Base-by-base conservation (phyloP, 1,140 invertebrate genomes). In the Drosophila biarmipes region DNA sequence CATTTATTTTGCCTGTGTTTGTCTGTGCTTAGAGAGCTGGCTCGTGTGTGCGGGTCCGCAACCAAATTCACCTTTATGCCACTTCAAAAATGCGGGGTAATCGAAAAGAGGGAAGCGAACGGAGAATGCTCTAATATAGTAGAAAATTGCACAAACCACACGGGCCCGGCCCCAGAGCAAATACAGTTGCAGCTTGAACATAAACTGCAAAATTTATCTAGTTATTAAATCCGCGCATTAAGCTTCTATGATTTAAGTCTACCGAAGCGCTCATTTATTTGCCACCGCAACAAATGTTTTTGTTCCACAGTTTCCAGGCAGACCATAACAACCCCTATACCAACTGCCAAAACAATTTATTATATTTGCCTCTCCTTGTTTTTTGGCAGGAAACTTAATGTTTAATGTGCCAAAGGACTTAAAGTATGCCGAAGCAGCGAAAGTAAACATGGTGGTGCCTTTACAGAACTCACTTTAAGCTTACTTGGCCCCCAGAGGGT, bases 1-100 rank as follows among this genome's bases (percentile, higher is more conserved):
- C 66, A 73, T 64, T 77, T 59, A 48, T 45, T 48, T 31, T 54
- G 53, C 35, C 42, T 31, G 53, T 42, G 61, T 59, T 58, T 68
- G 57, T 21, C 56, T 48, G 62, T 66, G 59, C 61, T 61, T 48
- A 35, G 14, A 34, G 29, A 27, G 11, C 35, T 19, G 17, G 54
- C 10, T 21, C 58, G 58, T 38, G 43, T 51, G 45, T 38, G 62
- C 37, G 31, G 49, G 29, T 10, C 19, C 35, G 8, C 63, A 34
- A 24, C 58, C 63, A 21, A 48, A 46, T 51, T 38, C 35, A 42
- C 63, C 43, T 40, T 62, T 49, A 31, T 43, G 59, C 19, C 59
- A 58, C 59, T 62, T 43, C 54, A 58, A 62, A 58, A 15, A 6
- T 12, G 4, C 19, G n/a, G 27, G 29, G 59, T 31, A 19, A 48